Evolutionary conservation across 2,113 vertebrate genomes (phyloP).

Genomic region (Azemiops feae): DNA sequence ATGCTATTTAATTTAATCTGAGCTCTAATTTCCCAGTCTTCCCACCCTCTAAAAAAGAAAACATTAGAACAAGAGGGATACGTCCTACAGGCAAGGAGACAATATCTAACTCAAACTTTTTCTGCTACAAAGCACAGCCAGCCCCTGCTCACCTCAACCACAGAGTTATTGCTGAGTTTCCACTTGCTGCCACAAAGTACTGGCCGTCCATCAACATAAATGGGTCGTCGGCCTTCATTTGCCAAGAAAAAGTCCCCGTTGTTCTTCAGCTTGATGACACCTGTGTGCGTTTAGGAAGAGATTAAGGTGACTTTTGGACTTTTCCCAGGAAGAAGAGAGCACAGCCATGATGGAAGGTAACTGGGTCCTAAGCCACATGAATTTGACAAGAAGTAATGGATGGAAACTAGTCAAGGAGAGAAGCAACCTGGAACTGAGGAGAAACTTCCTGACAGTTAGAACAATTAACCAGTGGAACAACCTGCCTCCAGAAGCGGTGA

Average conservation of each 20-base stretch:
- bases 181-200: constrained; percentile 92
- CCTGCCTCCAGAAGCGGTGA: no score
- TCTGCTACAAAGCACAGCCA: no score
- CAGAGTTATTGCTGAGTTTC: constrained; percentile 95
- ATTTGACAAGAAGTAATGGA: no score
- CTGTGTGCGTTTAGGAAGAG: constrained; percentile 46
- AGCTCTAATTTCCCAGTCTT: not conserved
- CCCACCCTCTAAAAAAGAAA: not conserved
- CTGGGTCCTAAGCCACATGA: not conserved
- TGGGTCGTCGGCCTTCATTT: constrained; percentile 89
- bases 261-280: constrained; percentile 94
- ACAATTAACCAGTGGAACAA: no score
- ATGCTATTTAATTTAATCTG: not conserved
- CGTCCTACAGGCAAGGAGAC: not conserved
- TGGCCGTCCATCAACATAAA: constrained; percentile 92
- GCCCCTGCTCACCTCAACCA: constrained; percentile 80
- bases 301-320: not conserved
- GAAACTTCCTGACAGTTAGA: no score
- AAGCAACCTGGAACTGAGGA: no score
- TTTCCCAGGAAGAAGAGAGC: not conserved
- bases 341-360: not conserved
- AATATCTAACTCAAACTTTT: not conserved
- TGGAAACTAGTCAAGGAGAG: no score
- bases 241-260: constrained; percentile 95
- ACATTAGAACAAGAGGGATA: not conserved